These are phyloP conservation scores for Sebastes miniatus DNA, from an alignment of 2,797 vertebrate species.

Conservation along the genomic window DNA sequence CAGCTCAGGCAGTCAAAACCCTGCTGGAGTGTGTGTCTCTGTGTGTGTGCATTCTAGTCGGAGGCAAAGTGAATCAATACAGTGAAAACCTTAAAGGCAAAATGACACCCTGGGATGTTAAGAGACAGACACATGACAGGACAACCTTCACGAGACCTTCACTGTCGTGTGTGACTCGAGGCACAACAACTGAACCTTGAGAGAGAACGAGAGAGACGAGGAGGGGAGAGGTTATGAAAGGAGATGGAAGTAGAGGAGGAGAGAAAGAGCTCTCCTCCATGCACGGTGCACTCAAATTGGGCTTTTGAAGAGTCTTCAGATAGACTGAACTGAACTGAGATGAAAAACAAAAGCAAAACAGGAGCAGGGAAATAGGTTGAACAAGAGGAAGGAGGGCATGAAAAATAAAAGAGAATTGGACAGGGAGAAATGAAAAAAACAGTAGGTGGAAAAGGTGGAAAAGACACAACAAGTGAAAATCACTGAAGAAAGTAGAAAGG, in stretches of 20 bases:
- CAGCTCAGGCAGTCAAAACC: constrained; percentile 41
- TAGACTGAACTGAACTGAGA: constrained; percentile 11
- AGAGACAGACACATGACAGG: constrained; percentile 26
- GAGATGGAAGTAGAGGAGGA: constrained; percentile 3
- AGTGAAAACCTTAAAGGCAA: constrained; percentile 11
- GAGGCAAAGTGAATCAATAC: constrained; percentile 25
- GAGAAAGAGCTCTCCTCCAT: not conserved
- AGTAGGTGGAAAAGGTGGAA: not conserved
- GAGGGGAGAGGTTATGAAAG: not conserved
- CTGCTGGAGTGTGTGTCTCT: constrained; percentile 6
- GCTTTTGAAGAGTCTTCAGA: constrained; percentile 30
- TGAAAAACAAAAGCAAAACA: constrained; percentile 35
- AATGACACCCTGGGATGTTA: constrained; percentile 17
- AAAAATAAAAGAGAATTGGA: not conserved
- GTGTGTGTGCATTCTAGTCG: not conserved
- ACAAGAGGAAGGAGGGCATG: not conserved
- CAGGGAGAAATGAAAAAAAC: not conserved
- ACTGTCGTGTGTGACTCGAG: not conserved
- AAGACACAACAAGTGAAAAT: not conserved
- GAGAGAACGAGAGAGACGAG: not conserved
- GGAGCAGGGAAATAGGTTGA: not conserved
- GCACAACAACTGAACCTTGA: not conserved
- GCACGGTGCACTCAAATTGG: not conserved
- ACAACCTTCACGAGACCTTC: constrained; percentile 44
- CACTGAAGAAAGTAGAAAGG: not conserved